Conservation (phyloP, 2,113 vertebrate genomes). For the Pygoscelis adeliae region DNA sequence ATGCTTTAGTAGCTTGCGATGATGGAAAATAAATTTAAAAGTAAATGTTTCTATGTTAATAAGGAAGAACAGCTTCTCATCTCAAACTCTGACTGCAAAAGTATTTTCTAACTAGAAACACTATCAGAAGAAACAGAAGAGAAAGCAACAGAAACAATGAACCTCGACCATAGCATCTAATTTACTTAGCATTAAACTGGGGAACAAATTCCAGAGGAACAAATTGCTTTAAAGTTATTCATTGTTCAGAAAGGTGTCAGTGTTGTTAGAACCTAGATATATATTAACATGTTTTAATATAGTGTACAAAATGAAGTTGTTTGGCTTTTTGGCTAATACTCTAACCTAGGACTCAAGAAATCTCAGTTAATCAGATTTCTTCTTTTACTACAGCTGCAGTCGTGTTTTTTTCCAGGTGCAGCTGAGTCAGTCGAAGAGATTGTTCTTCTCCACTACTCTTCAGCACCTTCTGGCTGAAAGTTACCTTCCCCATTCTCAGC, state of each 20-base stretch:
- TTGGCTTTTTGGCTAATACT: background rate
- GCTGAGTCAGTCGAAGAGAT: background rate
- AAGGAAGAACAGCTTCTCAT: background rate
- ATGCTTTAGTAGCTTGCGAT: background rate
- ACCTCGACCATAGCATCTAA: background rate
- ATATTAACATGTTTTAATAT: background rate
- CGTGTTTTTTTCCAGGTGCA: background rate
- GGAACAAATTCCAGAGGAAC: background rate
- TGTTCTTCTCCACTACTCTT: background rate
- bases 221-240: background rate
- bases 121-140: background rate
- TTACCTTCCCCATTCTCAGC: background rate
- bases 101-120: background rate
- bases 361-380: background rate
- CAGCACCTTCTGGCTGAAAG: background rate
- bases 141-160: background rate
- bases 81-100: background rate
- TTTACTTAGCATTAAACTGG: background rate
- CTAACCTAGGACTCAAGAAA: background rate
- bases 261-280: background rate
- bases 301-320: background rate
- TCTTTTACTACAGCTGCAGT: background rate
- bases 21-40: background rate
- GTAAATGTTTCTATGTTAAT: background rate
- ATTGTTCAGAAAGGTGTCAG: background rate